Evolutionary conservation across 2,888 invertebrate species (phyloP), one percentile per base, ranked within the genome.

Genomic region (Lutraria lutraria): DNA sequence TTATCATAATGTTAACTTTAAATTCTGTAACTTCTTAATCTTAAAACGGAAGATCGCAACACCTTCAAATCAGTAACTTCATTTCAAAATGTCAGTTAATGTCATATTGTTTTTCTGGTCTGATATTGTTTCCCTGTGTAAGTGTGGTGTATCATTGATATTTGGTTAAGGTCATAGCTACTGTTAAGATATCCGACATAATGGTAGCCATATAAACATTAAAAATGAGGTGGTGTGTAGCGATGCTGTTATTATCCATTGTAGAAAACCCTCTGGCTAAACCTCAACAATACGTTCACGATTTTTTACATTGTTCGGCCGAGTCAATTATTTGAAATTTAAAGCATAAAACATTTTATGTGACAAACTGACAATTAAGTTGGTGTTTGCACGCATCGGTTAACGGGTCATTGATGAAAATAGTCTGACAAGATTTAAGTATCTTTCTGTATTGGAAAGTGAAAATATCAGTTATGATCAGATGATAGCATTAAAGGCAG

Each of bases 301-400:
- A 56, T 60, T 79, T 85, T 85, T 79, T 56, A 85, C 54, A 85
- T 85, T 56, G 80, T 76, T 80, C 15, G 54, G 80, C 85, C 79
- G 56, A 85, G 79, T 85, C 85, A 85, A 76, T 85, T 85, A 80
- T 54, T 72, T 85, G 80, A 85, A 85, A 85, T 80, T 79, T 85
- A 29, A 54, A 60, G 63, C 85, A 85, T 85, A 80, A 85, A 85
- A 79, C 85, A 85, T 85, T 85, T 84, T 29, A 76, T 85, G 80
- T 80, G 85, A 85, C 85, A 85, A 79, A 85, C 85, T 31, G 79
- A 80, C 85, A 85, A 85, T 85, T 85, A 85, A 85, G 80, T 85
- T 79, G 85, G 56, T 85, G 79, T 85, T 80, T 80, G 85, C 80
- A 85, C 60, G 60, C 85, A 54, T 85, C 80, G 80, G 76, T 80